phyloP scores from a whole-genome alignment of 2,888 invertebrate genomes.

The Athalia cordata region DNA sequence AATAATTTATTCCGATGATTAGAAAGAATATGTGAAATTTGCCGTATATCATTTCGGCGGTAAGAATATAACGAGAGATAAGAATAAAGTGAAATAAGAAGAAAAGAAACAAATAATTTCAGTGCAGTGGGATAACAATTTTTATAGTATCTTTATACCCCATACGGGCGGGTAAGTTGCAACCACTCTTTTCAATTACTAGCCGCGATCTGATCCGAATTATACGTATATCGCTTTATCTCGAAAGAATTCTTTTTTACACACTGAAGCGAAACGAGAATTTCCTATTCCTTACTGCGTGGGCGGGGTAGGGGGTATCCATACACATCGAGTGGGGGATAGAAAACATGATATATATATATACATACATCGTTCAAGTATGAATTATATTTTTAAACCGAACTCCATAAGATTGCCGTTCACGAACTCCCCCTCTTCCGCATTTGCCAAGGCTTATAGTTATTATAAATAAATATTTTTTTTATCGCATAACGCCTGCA shows the following conservation, averaged over 20 bases:
- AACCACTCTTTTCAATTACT: conserved; percentile 56
- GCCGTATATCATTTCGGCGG: not conserved
- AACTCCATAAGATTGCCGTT: not conserved
- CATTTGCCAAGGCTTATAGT: no score
- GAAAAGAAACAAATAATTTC: no score
- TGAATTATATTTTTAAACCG: not conserved
- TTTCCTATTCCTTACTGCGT: not conserved
- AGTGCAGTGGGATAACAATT: no score
- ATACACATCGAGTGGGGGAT: not conserved
- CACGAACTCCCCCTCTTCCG: not conserved
- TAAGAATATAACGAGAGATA: not conserved
- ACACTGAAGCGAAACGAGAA: conserved; percentile 15
- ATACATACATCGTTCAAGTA: not conserved
- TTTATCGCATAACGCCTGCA: no score
- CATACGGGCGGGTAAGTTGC: conserved; percentile 53
- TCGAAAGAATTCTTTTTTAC: not conserved
- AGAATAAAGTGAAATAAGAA: no score
- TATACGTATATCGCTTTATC: not conserved
- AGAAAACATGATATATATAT: not conserved
- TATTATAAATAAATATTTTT: no score
- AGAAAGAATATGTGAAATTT: not conserved
- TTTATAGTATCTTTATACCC: conserved; percentile 17
- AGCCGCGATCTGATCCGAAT: conserved; percentile 55
- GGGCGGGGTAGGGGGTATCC: not conserved
- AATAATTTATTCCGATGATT: conserved; percentile 2